Evolutionary conservation across 1,140 invertebrate species (phyloP), one percentile per base, ranked within the genome.

Genomic region (Micrasema longulum): DNA sequence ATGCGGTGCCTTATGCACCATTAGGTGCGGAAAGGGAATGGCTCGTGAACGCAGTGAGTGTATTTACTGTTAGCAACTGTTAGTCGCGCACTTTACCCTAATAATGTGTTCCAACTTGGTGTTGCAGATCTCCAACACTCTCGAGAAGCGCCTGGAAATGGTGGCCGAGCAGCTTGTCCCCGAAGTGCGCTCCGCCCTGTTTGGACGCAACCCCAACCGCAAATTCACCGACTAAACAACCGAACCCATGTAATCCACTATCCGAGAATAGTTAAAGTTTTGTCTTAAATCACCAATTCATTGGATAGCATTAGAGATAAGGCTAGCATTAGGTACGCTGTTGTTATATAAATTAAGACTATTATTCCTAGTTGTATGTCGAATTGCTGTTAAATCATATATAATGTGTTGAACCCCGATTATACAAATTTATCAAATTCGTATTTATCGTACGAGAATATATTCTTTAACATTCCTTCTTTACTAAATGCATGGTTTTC

Each of bases 161-260:
- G 96, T 99, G 80, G 94, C 96, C 60, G 90, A 93, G 79, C 95
- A 98, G 85, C 89, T 98, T 83, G 84, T 98, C 78, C 97, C 98
- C 6, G 92, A 98, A 82, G 93, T 99, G 72, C 93, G 97, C 86
- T 93, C 90, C 57, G 93, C 95, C 23, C 87, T 99, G 55, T 99
- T 99, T 85, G 97, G 97, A 26, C 88, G 89, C 75, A 99, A 99
- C 85, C 90, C 92, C 41, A 99, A 98, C 88, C 92, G 97, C 79
- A 97, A 95, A 89, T 99, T 99, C 88, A 91, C 91, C 77, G 97
- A 99, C 87, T 99, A 97, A 90, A 79, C 23, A 7, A 45, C 2
- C 22, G 12, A 20, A 14, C 4, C 26, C 12, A 18, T 26, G n/a
- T n/a, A n/a, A n/a, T n/a, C n/a, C n/a, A n/a, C n/a, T n/a, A n/a